Evolutionary conservation across 2,113 vertebrate species (phyloP), one percentile per base, ranked within the genome.

Genomic region (Oophaga pumilio): DNA sequence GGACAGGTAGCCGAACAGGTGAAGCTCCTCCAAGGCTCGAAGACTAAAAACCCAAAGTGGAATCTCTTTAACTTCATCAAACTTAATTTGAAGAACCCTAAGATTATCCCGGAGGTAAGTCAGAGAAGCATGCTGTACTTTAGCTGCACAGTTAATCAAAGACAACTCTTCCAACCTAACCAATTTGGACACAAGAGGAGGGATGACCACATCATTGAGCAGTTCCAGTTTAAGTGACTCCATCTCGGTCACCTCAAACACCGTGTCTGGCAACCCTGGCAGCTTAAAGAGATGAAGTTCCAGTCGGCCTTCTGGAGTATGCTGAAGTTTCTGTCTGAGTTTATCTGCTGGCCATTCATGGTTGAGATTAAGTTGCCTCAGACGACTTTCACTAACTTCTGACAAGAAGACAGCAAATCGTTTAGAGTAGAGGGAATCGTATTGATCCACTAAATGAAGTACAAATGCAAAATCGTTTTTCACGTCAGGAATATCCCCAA

Each of bases 391-490:
- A 0, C 97, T 98, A 88, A 97, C 96, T 90, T 98, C 97, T 0
- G 97, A 98, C 11, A 98, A 95, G 90, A 98, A 98, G 62, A 97
- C 94, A 0, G 96, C 96, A 9, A 98, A 97, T 69, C 96, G 94
- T 88, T 96, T 97, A 11, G 96, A 95, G 89, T 97, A 97, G 7
- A 98, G 95, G 0, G 95, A 93, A 83, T 98, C 97, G 0, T 98
- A 98, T 84, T 97, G 96, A 88, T 98, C 97, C 1, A 96, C 95
- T 64, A 98, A 95, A 90, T 98, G 96, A 50, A 98, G 90, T 69
- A 98, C 95, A 93, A 98, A 98, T 0, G 97, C 97, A 62, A 98
- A 97, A 89, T 98, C 97, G 0, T 98, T 98, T 83, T 95, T 97
- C 6, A 98, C 95, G 0, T 98, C 97, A 0, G 97, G 97, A 50